A percentile compares a stretch with the other conserved stretches of the same genome.
Evolutionary conservation across 92 coral and sea anemone species (phyloP).

Genomic region (Heteractis magnifica): DNA sequence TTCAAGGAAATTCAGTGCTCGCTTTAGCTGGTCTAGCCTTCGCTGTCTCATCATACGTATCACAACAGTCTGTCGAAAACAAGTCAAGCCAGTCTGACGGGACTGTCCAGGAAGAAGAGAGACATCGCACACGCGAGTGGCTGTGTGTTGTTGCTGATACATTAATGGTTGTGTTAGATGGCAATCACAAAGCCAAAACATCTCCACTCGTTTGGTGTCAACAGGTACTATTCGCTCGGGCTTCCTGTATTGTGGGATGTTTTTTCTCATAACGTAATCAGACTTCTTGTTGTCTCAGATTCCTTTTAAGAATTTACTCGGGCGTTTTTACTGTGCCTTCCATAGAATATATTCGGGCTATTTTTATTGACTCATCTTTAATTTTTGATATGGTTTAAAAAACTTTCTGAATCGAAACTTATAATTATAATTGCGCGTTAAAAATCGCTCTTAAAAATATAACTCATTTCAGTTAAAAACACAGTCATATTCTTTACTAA

Average conservation of each 20-base stretch:
- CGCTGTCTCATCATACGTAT: constrained; percentile 60
- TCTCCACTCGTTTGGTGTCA: constrained; percentile 84
- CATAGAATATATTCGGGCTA: no score
- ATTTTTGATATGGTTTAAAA: no score
- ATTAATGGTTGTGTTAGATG: constrained; percentile 81
- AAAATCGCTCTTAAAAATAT: no score
- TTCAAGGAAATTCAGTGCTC: constrained; percentile 86
- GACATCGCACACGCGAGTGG: constrained; percentile 75
- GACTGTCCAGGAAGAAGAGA: constrained; percentile 28
- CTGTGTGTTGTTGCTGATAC: constrained; percentile 73
- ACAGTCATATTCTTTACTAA: constrained; percentile 46
- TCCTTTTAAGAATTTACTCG: no score
- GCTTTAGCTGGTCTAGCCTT: constrained; percentile 86
- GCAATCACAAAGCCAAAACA: constrained; percentile 71
- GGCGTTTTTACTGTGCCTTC: no score
- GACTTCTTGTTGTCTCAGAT: no score
- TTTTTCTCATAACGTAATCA: no score
- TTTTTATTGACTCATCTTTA: no score
- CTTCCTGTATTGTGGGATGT: no score
- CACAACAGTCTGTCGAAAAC: constrained; percentile 29
- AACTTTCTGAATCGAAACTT: no score
- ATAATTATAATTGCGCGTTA: no score
- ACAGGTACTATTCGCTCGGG: constrained; percentile 57
- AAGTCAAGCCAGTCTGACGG: constrained; percentile 33
- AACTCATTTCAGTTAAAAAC: background rate